Evolutionary conservation across 2,113 vertebrate genomes (phyloP).

Genomic region (Vimba vimba): DNA sequence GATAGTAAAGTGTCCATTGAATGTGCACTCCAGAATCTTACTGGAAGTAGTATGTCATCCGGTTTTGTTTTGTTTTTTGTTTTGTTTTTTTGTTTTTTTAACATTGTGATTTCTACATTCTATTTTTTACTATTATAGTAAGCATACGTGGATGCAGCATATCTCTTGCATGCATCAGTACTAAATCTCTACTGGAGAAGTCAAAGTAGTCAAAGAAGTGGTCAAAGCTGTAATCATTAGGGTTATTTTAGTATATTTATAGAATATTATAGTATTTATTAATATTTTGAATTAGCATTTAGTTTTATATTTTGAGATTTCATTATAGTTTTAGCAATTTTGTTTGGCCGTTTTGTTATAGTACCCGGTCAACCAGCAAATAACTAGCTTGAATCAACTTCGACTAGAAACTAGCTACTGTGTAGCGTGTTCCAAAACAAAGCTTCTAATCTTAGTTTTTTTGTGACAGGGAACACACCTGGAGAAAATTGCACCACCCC

Average conservation of each 20-base stretch:
- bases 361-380: background rate
- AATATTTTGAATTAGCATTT: background rate
- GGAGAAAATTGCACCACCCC: background rate
- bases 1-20: too few species aligned
- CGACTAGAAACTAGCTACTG: background rate
- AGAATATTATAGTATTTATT: background rate
- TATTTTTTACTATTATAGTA: too few species aligned
- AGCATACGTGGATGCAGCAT: too few species aligned
- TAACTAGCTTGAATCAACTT: background rate
- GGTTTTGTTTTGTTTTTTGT: too few species aligned
- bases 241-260: background rate
- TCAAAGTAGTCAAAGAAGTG: too few species aligned
- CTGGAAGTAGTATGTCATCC: too few species aligned
- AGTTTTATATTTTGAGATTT: background rate
- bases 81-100: too few species aligned
- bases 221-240: background rate
- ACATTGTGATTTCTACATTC: too few species aligned
- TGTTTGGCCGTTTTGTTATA: too few species aligned
- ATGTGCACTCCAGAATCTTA: too few species aligned
- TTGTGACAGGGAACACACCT: constrained; percentile 10
- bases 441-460: background rate
- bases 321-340: background rate
- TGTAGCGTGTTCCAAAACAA: background rate
- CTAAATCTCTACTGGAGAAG: too few species aligned
- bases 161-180: too few species aligned